These are phyloP conservation scores for Maconellicoccus hirsutus DNA, from an alignment of 1,140 invertebrate genomes.

Conservation along the genomic window DNA sequence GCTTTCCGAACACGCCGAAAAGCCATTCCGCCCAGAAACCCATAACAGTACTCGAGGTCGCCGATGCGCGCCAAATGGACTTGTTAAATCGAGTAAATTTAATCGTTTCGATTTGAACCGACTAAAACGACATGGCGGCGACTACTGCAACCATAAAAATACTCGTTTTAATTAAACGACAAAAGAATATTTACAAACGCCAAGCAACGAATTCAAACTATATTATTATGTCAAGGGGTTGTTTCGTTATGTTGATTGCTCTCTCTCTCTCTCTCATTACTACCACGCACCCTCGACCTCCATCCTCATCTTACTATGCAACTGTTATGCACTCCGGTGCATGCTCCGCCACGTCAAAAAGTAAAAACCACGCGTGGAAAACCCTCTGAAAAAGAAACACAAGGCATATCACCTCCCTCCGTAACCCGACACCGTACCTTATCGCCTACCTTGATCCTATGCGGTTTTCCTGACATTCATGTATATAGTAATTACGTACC, in stretches of 20 bases:
- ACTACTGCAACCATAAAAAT: background rate
- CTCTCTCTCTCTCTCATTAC: too few species aligned
- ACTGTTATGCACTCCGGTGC: too few species aligned
- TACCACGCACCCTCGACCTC: too few species aligned
- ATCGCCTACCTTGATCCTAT: background rate
- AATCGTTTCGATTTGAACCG: too few species aligned
- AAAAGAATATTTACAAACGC: background rate
- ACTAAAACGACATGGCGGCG: too few species aligned
- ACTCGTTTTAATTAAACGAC: background rate
- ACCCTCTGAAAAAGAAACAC: background rate
- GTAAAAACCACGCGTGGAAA: background rate
- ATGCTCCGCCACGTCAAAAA: background rate
- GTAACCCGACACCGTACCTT: background rate
- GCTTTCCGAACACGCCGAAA: too few species aligned
- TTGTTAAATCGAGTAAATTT: too few species aligned
- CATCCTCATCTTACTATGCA: too few species aligned
- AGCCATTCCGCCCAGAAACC: too few species aligned
- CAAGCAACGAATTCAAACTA: background rate
- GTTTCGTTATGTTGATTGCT: background rate
- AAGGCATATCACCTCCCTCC: too few species aligned
- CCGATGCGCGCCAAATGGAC: too few species aligned
- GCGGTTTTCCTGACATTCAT: background rate
- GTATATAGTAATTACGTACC: background rate
- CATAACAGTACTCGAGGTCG: too few species aligned
- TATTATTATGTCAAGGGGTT: conserved; percentile 9